phyloP scores from a whole-genome alignment of 2,888 invertebrate genomes.

The Theodoxus fluviatilis region DNA sequence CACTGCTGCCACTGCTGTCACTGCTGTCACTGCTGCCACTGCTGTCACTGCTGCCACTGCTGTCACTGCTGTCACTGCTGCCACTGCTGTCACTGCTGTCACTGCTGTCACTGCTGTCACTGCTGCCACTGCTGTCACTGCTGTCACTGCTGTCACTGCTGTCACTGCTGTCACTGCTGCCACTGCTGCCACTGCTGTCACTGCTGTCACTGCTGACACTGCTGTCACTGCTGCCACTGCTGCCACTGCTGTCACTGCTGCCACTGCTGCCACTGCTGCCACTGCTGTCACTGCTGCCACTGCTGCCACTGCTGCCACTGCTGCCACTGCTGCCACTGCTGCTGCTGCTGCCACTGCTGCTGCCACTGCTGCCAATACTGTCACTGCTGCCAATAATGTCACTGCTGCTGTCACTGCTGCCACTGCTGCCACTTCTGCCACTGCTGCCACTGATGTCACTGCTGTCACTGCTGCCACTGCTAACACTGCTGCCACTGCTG shows the following conservation, averaged over 20 bases:
- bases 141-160: slow-evolving; percentile 15
- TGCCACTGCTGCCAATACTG: slow-evolving; percentile 25
- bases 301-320: slow-evolving; percentile 23
- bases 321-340: slow-evolving; percentile 23
- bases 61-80: slow-evolving; percentile 31
- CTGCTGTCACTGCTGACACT: too few species aligned
- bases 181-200: slow-evolving; percentile 20
- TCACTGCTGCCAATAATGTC: too few species aligned
- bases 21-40: slow-evolving; percentile 29
- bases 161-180: slow-evolving; percentile 23
- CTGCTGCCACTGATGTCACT: too few species aligned
- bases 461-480: slow-evolving; percentile 20
- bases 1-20: slow-evolving; percentile 33
- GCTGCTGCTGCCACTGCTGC: slow-evolving; percentile 23
- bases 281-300: slow-evolving; percentile 13
- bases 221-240: slow-evolving; percentile 24
- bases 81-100: slow-evolving; percentile 28
- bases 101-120: slow-evolving; percentile 22
- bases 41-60: slow-evolving; percentile 29
- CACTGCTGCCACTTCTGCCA: too few species aligned
- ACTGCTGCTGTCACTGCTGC: slow-evolving; percentile 25
- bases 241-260: slow-evolving; percentile 25
- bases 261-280: slow-evolving; percentile 4
- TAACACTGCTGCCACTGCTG: too few species aligned
- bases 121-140: slow-evolving; percentile 4